phyloP scores from a whole-genome alignment of 2,888 invertebrate genomes.

The Eustalomyia histrio region DNA sequence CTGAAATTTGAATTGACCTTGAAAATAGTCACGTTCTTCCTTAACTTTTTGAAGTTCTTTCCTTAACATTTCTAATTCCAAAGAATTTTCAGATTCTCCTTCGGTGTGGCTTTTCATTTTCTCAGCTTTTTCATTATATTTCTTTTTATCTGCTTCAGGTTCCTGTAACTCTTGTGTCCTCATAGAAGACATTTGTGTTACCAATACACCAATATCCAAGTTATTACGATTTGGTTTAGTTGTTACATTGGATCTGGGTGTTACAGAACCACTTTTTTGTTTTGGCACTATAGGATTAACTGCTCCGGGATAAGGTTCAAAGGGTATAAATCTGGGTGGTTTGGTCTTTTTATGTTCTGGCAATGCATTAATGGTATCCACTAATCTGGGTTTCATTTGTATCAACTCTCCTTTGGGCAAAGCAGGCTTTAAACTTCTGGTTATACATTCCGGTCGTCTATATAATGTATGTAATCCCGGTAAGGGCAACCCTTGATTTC shows the following conservation, averaged over 20 bases:
- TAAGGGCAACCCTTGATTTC: constrained; percentile 66
- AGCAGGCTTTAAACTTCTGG: constrained; percentile 78
- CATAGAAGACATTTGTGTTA: constrained; percentile 86
- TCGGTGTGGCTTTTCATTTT: constrained; percentile 66
- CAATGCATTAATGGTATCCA: constrained; percentile 70
- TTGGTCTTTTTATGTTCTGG: constrained; percentile 77
- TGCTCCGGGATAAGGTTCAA: constrained; percentile 92
- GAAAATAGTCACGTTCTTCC: constrained; percentile 86
- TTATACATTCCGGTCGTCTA: constrained; percentile 70
- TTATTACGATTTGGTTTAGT: constrained; percentile 80
- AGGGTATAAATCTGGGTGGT: constrained; percentile 92
- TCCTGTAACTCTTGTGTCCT: constrained; percentile 83
- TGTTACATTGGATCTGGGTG: constrained; percentile 61
- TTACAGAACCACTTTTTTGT: constrained; percentile 51
- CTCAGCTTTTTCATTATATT: constrained; percentile 72
- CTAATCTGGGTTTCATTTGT: constrained; percentile 83
- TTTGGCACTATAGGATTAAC: constrained; percentile 87
- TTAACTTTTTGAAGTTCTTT: constrained; percentile 80
- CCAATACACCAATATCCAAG: constrained; percentile 84
- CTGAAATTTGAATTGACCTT: constrained; percentile 92
- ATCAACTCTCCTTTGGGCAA: constrained; percentile 82
- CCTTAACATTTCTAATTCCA: constrained; percentile 67
- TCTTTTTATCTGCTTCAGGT: constrained; percentile 75
- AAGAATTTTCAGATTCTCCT: not conserved
- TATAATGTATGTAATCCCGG: constrained; percentile 76